Base-by-base conservation (phyloP, 1,140 invertebrate species). In the Drosophila seguyi region DNA sequence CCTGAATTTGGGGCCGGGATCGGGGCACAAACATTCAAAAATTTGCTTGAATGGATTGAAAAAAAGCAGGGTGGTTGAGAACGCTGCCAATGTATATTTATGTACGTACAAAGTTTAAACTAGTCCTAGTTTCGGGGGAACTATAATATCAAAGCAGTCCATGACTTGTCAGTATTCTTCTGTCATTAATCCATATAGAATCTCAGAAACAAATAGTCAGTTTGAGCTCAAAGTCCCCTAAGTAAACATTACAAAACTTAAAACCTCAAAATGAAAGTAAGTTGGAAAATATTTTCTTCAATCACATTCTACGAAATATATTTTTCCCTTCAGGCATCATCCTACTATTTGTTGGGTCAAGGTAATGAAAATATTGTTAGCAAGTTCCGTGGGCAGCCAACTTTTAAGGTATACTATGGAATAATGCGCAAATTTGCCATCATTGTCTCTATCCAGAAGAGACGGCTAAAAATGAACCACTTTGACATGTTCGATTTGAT, bases 1-100 rank as follows among this genome's bases (percentile, higher is more conserved):
- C 31, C 29, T 25, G 41, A 42, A 38, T n/a, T 25, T 18, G 50
- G n/a, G 57, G 3, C 11, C 8, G 25, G 42, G 6, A 44, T 31
- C 13, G 20, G 22, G 39, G 20, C n/a, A 18, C 36, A 44, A 34
- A 34, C 41, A 63, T 56, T 39, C 36, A 29, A 58, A n/a, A 77
- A 61, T 62, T 73, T 73, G 56, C 20, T 62, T 11, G 11, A 58
- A 62, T 66, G 38, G 44, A 27, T 45, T 36, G 27, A 66, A 27
- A 27, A 48, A 22, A 13, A 16, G n/a, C 47, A 47, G n/a, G 47
- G 13, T 22, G 45, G 27, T 42, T 47, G 55, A n/a, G 27, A 20
- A 34, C 7, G 6, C 25, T 27, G 39, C 11, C n/a, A 36, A 36
- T 27, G n/a, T n/a, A n/a, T n/a, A n/a, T n/a, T n/a, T n/a, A n/a